Evolutionary conservation across 2,888 invertebrate genomes (phyloP).

Genomic region (Luperina testacea): DNA sequence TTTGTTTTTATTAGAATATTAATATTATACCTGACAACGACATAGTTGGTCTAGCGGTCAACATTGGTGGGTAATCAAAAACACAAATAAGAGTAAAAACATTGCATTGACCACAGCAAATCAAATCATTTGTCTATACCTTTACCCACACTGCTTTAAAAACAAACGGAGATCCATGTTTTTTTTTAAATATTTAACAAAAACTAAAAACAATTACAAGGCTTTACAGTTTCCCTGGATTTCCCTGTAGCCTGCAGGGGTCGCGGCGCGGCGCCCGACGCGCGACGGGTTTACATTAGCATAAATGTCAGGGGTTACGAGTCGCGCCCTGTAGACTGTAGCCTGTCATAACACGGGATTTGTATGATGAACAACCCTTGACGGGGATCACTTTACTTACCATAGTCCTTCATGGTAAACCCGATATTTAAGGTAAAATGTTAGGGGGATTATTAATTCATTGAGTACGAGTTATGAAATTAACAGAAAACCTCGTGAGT

Average conservation of each 20-base stretch:
- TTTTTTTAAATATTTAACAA: background rate
- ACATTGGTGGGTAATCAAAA: background rate
- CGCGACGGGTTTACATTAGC: conserved; percentile 57
- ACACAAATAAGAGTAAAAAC: background rate
- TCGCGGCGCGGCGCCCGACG: conserved; percentile 32
- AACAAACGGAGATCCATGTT: background rate
- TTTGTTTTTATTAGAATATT: conserved; percentile 9
- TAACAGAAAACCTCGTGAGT: background rate
- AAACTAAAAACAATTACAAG: background rate
- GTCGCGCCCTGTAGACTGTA: conserved; percentile 22
- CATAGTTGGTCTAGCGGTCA: background rate
- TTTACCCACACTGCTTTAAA: background rate
- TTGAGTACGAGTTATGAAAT: background rate
- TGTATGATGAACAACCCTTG: conserved; percentile 46
- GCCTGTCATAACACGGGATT: conserved; percentile 56
- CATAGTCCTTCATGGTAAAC: background rate
- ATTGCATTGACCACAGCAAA: background rate
- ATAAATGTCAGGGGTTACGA: conserved; percentile 56
- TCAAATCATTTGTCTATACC: background rate
- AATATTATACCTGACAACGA: background rate
- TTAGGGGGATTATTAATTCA: background rate
- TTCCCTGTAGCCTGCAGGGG: conserved; percentile 3
- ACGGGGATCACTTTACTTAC: background rate
- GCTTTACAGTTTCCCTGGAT: background rate
- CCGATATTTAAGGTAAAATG: background rate